These are phyloP conservation scores for Ecliptopera silaceata DNA, from an alignment of 2,888 invertebrate genomes.

Conservation along the genomic window DNA sequence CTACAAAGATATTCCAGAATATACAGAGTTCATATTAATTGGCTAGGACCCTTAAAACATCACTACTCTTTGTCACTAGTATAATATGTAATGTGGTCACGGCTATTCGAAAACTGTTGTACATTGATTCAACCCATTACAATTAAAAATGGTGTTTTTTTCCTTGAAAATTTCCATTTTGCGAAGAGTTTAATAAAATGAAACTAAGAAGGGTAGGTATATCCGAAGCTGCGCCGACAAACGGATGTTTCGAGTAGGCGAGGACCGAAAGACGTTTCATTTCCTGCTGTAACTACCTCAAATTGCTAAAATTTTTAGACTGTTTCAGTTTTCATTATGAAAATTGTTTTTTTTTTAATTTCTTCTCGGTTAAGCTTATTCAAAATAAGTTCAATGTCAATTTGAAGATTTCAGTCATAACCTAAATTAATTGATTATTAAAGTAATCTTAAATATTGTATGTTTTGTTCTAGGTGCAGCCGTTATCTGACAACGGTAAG, in stretches of 20 bases:
- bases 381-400: too few relatives aligned
- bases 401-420: too few relatives aligned
- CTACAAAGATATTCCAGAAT: too few relatives aligned
- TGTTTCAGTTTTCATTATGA: background rate
- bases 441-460: too few relatives aligned
- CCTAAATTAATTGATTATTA: too few relatives aligned
- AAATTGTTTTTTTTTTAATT: background rate
- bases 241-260: constrained; percentile 47
- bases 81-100: too few relatives aligned
- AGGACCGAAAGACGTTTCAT: constrained; percentile 52
- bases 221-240: constrained; percentile 42
- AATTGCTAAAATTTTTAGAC: constrained; percentile 5
- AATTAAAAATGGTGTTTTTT: constrained; percentile 9
- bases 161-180: constrained; percentile 33
- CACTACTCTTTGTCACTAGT: too few relatives aligned
- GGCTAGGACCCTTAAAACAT: too few relatives aligned
- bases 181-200: constrained; percentile 42
- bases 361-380: too few relatives aligned
- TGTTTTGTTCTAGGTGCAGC: background rate
- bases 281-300: constrained; percentile 42
- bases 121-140: too few relatives aligned
- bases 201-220: constrained; percentile 41
- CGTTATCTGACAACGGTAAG: background rate
- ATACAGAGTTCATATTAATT: too few relatives aligned
- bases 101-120: too few relatives aligned